Percentiles rank a stretch among this genome's conserved stretches.
These are phyloP conservation scores for Acinonyx jubatus DNA, from an alignment of 2,113 vertebrate species.

Conservation along the genomic window DNA sequence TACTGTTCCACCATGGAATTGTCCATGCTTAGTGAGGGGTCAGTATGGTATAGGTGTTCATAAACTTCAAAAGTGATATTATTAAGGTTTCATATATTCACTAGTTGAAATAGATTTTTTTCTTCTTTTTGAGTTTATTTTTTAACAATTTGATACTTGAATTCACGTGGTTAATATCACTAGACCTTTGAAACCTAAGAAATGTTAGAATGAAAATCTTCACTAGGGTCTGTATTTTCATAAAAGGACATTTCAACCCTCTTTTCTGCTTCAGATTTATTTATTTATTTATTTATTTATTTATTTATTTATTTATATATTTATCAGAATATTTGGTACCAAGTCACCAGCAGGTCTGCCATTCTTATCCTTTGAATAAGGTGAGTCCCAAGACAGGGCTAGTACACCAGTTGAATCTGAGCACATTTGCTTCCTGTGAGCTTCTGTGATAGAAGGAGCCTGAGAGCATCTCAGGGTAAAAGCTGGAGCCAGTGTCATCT, in stretches of 20 bases:
- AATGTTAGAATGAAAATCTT: background rate
- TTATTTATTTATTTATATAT: conserved; percentile 32
- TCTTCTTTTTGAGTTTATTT: background rate
- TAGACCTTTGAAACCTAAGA: background rate
- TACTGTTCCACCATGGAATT: background rate
- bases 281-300: background rate
- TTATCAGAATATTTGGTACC: conserved; percentile 90
- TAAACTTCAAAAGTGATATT: background rate
- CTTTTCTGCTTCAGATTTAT: conserved; percentile 84
- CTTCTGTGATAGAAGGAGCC: conserved; percentile 91
- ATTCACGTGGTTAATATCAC: background rate
- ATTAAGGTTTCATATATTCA: background rate
- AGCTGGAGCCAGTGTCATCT: conserved; percentile 93
- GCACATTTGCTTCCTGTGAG: conserved; percentile 93
- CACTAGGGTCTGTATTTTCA: background rate
- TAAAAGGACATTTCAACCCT: background rate
- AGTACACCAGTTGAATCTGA: conserved; percentile 93
- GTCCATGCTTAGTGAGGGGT: background rate
- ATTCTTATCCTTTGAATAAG: conserved; percentile 90
- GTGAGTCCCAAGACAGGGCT: conserved; percentile 95
- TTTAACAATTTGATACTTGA: background rate
- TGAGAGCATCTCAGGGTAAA: conserved; percentile 92
- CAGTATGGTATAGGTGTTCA: background rate
- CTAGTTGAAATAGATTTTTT: background rate
- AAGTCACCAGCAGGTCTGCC: conserved; percentile 90